phyloP scores from a whole-genome alignment of 92 coral and sea anemone species.

The Siderastrea siderea region DNA sequence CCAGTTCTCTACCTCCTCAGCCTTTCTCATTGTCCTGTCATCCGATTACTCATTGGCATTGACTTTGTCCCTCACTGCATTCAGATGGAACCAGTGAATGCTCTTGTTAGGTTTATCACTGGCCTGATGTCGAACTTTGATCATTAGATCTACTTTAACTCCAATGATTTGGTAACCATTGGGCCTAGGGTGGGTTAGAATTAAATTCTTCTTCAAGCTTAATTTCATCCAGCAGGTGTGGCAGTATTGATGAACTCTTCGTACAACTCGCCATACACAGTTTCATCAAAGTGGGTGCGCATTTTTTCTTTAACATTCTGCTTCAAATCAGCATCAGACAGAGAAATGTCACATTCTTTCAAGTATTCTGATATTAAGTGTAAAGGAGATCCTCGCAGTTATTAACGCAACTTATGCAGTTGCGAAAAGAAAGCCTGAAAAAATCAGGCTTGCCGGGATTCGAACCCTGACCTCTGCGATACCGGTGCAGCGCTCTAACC shows the following conservation, averaged over 20 bases:
- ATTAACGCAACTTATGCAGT: too few relatives aligned
- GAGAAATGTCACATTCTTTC: neutral
- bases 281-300: neutral
- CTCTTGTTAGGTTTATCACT: constrained; percentile 46
- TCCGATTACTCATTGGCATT: constrained; percentile 17
- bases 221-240: too few relatives aligned
- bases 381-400: too few relatives aligned
- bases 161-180: constrained; percentile 69
- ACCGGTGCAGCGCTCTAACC: too few relatives aligned
- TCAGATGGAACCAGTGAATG: constrained; percentile 71
- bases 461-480: too few relatives aligned
- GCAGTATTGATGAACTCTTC: neutral
- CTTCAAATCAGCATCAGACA: neutral
- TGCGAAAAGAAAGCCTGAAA: too few relatives aligned
- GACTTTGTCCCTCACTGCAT: constrained; percentile 57
- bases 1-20: constrained; percentile 58
- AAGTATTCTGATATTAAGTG: neutral
- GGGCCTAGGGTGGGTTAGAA: too few relatives aligned
- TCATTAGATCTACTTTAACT: constrained; percentile 58
- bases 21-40: constrained; percentile 7
- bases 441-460: too few relatives aligned
- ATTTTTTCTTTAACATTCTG: neutral
- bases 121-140: constrained; percentile 63
- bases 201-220: too few relatives aligned
- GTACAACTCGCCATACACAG: neutral